Evolutionary conservation across 2,888 invertebrate species (phyloP), one percentile per base, ranked within the genome.

Genomic region (Myopa testacea): DNA sequence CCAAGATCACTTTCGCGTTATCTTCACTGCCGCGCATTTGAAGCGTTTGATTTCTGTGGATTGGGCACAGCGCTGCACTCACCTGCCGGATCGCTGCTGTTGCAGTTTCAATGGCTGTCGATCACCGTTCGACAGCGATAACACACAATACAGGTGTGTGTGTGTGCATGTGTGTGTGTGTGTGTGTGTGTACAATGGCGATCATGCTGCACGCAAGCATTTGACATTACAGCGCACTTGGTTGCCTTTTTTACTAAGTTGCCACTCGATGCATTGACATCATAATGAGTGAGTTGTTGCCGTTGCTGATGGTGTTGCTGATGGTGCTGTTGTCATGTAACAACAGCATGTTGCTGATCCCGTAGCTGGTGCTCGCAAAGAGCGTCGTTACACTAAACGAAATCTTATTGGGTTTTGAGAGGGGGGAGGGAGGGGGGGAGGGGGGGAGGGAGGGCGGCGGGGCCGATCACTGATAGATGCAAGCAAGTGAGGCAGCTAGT

Each of bases 261-360:
- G 40, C 26, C 8, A n/a, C 14, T 58, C 14, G 45, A 73, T 76
- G 78, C 79, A 79, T 78, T 79, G 79, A 79, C 79, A 78, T 79
- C 78, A 76, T 79, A 55, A 79, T 79, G 71, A 55, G 73, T 78
- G 71, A 77, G 34, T 70, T 16, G 10, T 55, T 74, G 12, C 19
- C 10, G 52, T 45, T 74, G 52, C 38, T 74, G 65, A 3, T 65
- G 26, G 1, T 55, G 8, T 6, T 55, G 55, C 45, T 8, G 45
- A 8, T 10, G 45, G 7, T 10, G 58, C 16, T 12, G 65, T 67
- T 38, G 50, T 55, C 65, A 67, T 72, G 65, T 67, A 70, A 60
- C 63, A 71, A 76, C 52, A 70, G n/a, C 19, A 62, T 78, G 75
- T 71, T 67, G 74, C 74, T 74, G 62, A 71, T 72, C 72, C 77